Evolutionary conservation across 1,140 invertebrate genomes (phyloP).

Genomic region (Sycobia sp.): DNA sequence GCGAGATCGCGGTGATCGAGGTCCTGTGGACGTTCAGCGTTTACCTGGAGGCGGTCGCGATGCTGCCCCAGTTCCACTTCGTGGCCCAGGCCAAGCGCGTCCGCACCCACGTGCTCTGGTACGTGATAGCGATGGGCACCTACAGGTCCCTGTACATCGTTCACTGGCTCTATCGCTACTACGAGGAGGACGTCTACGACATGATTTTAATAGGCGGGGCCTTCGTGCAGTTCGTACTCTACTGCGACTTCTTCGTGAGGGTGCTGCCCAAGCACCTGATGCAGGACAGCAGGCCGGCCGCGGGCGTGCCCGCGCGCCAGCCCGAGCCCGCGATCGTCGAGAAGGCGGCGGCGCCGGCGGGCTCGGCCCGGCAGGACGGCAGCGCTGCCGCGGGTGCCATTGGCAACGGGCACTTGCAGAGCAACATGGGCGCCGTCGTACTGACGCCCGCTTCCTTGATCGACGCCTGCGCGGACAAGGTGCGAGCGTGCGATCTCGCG

Average conservation of each 20-base stretch:
- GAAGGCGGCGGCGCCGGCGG: no score
- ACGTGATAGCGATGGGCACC: slow-evolving; percentile 11
- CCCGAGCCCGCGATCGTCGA: no score
- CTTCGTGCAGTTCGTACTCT: slow-evolving; percentile 6
- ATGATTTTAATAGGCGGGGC: neutral
- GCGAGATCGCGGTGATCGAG: neutral
- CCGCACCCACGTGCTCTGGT: slow-evolving; percentile 17
- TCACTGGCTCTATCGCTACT: slow-evolving; percentile 12
- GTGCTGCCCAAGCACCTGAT: no score
- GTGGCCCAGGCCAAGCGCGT: neutral
- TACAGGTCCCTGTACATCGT: slow-evolving; percentile 20
- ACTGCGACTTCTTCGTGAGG: slow-evolving; percentile 15
- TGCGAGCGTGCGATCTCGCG: no score
- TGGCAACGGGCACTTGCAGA: neutral
- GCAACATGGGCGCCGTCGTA: slow-evolving; percentile 1
- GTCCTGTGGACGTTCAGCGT: slow-evolving; percentile 25
- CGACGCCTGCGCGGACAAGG: no score
- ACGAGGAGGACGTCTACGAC: neutral
- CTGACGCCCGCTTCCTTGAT: neutral
- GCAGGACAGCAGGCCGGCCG: no score
- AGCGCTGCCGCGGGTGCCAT: no score
- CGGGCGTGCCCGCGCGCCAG: no score
- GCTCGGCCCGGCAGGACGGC: no score
- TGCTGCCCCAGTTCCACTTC: slow-evolving; percentile 24
- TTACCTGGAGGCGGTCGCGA: slow-evolving; percentile 17